A percentile compares a stretch with the other conserved stretches of the same genome.
Conservation (phyloP, 2,888 invertebrate species). For the Elaeidobius kamerunicus region DNA sequence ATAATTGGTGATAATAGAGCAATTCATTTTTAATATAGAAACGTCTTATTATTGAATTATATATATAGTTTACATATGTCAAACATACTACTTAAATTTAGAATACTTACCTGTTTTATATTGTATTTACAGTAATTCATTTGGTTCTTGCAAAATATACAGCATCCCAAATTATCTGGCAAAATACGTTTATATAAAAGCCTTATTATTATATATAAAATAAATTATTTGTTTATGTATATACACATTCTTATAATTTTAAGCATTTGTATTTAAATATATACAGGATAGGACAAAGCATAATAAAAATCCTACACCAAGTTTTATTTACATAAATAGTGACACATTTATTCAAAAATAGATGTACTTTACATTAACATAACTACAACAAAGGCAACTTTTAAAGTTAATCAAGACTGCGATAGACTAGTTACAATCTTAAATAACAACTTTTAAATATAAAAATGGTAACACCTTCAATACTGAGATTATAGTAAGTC, state of each 20-base stretch:
- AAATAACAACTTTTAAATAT: slow-evolving; percentile 35
- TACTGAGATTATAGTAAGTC: slow-evolving; percentile 26
- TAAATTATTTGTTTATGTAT: no score
- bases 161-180: slow-evolving; percentile 3
- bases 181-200: no score
- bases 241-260: background rate
- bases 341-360: slow-evolving; percentile 30
- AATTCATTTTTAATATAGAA: no score
- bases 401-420: slow-evolving; percentile 43
- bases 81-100: background rate
- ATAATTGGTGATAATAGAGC: no score
- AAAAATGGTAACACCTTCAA: slow-evolving; percentile 28
- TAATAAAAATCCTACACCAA: slow-evolving; percentile 23
- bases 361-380: slow-evolving; percentile 24
- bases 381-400: slow-evolving; percentile 43
- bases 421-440: slow-evolving; percentile 48
- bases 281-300: slow-evolving; percentile 17
- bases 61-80: background rate
- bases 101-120: slow-evolving; percentile 11
- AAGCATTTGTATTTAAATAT: slow-evolving; percentile 3
- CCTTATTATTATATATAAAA: no score
- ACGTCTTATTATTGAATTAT: background rate
- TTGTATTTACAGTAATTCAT: slow-evolving; percentile 12
- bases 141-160: slow-evolving; percentile 10
- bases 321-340: slow-evolving; percentile 32